Conservation (phyloP, 2,113 vertebrate genomes). For the Climacteris rufus region DNA sequence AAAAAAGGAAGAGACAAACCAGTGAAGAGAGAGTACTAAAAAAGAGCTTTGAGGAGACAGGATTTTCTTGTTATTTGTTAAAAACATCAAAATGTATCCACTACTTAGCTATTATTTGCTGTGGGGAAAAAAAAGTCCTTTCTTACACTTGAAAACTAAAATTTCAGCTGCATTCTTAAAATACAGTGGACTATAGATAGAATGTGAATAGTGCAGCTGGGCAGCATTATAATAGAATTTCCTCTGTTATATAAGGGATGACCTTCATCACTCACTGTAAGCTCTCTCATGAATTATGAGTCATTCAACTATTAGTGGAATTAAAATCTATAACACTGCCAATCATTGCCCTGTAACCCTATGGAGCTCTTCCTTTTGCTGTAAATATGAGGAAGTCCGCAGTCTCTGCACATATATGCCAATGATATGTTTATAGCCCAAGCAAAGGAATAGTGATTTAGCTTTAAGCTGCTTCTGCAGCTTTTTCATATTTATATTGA, state of each 20-base stretch:
- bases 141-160: not conserved
- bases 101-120: not conserved
- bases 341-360: not conserved
- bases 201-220: conserved; percentile 20
- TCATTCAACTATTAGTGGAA: conserved; percentile 46
- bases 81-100: not conserved
- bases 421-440: not conserved
- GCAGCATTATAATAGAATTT: conserved; percentile 41
- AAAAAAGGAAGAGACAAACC: not conserved
- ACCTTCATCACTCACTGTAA: conserved; percentile 57
- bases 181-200: conserved; percentile 40
- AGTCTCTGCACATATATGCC: not conserved
- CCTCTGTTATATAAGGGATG: conserved; percentile 18
- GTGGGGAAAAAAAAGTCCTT: not conserved
- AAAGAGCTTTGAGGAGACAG: not conserved
- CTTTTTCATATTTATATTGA: not conserved
- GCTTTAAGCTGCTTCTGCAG: not conserved
- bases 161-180: conserved; percentile 16
- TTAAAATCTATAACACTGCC: conserved; percentile 33
- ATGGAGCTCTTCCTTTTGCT: not conserved
- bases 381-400: not conserved
- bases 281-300: conserved; percentile 36
- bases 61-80: not conserved
- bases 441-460: not conserved
- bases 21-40: not conserved